phyloP scores from a whole-genome alignment of 1,140 invertebrate species.

The Holotrichia oblita region DNA sequence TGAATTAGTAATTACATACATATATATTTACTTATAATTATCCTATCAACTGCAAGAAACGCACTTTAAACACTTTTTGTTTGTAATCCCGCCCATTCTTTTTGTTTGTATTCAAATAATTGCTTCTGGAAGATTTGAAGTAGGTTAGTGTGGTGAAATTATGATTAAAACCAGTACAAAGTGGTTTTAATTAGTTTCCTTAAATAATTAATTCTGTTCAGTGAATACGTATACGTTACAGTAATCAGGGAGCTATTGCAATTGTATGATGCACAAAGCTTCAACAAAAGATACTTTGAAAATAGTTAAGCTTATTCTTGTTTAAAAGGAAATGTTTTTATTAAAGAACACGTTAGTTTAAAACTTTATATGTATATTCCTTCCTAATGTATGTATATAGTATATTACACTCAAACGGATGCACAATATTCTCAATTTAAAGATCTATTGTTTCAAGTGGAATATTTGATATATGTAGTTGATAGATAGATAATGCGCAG shows the following conservation, averaged over 20 bases:
- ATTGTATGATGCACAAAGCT: no score
- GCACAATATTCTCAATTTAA: no score
- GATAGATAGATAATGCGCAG: no score
- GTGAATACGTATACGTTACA: not conserved
- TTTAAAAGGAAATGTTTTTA: no score
- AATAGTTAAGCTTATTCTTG: not conserved
- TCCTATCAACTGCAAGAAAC: slow-evolving; percentile 39
- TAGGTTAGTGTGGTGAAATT: not conserved
- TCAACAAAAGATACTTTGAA: not conserved
- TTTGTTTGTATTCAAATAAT: not conserved
- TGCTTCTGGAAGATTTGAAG: not conserved
- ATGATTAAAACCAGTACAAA: not conserved
- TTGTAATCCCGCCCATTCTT: not conserved
- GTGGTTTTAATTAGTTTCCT: not conserved
- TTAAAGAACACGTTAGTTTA: no score
- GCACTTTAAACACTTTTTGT: slow-evolving; percentile 48
- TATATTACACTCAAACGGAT: no score
- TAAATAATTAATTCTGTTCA: not conserved
- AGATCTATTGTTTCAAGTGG: no score
- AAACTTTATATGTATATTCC: no score
- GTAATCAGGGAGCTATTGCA: not conserved
- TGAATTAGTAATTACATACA: no score
- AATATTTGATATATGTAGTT: no score
- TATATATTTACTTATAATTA: no score
- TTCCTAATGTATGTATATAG: no score